Conservation (phyloP, 2,888 invertebrate genomes). For the Rhamphomyia laevipes region DNA sequence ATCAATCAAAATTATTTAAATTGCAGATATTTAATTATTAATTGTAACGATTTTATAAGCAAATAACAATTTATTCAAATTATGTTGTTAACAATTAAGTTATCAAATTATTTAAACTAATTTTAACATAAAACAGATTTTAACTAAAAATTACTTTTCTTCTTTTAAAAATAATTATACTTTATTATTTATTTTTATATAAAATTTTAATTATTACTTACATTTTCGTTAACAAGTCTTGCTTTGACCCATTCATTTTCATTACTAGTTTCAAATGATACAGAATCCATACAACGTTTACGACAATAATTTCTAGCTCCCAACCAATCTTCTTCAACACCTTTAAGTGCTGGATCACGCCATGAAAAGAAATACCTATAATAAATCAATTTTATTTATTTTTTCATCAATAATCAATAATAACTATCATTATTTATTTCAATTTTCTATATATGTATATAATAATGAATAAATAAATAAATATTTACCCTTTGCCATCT, state of each 20-base stretch:
- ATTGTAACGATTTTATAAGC: no score
- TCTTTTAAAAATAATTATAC: no score
- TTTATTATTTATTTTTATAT: no score
- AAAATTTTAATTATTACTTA: slow-evolving; percentile 33
- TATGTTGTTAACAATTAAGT: no score
- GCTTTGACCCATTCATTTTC: slow-evolving; percentile 82
- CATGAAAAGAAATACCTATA: slow-evolving; percentile 77
- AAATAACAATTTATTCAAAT: no score
- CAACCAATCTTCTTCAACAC: slow-evolving; percentile 73
- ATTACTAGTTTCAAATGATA: slow-evolving; percentile 71
- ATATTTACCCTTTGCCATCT: slow-evolving; percentile 52
- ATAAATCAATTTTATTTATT: slow-evolving; percentile 1
- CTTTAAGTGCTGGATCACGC: slow-evolving; percentile 62
- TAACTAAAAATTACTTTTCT: no score
- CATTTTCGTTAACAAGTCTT: slow-evolving; percentile 64
- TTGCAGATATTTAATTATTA: no score
- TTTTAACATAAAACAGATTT: no score
- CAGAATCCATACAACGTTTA: slow-evolving; percentile 80
- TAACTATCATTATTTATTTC: neutral
- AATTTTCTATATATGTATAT: neutral
- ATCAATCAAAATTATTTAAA: no score
- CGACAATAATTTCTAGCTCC: slow-evolving; percentile 76
- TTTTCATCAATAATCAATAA: neutral
- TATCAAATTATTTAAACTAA: no score
- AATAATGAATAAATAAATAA: no score